Conservation (phyloP, 2,113 vertebrate genomes). For the Stigmatopora nigra region DNA sequence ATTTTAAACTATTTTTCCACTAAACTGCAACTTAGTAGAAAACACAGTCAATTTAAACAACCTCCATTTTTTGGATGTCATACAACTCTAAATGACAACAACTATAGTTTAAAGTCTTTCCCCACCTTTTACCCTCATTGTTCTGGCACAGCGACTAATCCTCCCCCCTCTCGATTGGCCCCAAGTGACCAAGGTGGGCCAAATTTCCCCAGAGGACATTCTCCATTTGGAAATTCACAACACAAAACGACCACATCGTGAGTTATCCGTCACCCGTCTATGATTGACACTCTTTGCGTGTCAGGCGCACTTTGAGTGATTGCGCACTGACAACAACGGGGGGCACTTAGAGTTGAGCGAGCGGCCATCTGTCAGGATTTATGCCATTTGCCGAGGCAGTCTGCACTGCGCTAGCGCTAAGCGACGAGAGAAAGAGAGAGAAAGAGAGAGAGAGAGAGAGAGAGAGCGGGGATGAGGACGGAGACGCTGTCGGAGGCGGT, state of each 20-base stretch:
- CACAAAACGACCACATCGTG: neutral
- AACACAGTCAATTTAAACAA: too few species aligned
- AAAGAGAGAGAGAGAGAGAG: constrained; percentile 32
- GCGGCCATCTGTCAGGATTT: constrained; percentile 16
- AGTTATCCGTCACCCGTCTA: neutral
- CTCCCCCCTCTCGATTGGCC: constrained; percentile 33
- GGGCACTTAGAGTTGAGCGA: constrained; percentile 18
- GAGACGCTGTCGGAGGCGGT: constrained; percentile 65
- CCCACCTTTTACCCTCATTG: neutral
- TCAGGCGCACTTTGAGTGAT: constrained; percentile 35
- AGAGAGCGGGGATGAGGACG: constrained; percentile 65
- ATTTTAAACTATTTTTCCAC: too few species aligned
- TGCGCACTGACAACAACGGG: constrained; percentile 35
- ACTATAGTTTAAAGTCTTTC: neutral
- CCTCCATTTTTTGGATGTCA: too few species aligned
- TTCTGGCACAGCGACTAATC: constrained; percentile 6
- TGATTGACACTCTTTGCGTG: constrained; percentile 52
- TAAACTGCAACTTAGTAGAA: too few species aligned
- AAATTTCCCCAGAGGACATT: constrained; percentile 36
- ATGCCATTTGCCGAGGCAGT: constrained; percentile 3
- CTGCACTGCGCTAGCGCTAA: constrained; percentile 43
- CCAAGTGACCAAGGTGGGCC: neutral
- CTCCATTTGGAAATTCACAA: constrained; percentile 12
- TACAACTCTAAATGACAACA: too few species aligned
- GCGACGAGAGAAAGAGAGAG: constrained; percentile 34